These are phyloP conservation scores for Halichoeres trimaculatus DNA, from an alignment of 2,113 vertebrate genomes.

Conservation along the genomic window DNA sequence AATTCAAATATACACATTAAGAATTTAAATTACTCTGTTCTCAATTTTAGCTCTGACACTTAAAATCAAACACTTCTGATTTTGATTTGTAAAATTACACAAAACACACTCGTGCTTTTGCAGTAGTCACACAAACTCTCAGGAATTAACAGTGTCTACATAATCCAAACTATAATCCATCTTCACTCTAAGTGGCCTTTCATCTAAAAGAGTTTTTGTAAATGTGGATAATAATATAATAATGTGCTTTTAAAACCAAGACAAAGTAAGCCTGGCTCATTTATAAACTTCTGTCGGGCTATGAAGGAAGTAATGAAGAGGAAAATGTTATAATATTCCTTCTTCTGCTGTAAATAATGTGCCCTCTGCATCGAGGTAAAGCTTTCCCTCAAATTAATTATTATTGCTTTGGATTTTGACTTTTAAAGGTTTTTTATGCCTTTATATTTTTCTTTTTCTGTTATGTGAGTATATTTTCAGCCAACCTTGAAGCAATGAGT, in stretches of 20 bases:
- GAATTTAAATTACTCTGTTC: no score
- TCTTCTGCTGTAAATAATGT: conserved; percentile 6
- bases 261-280: neutral
- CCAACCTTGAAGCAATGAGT: conserved; percentile 3
- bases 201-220: conserved; percentile 12
- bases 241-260: neutral
- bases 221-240: neutral
- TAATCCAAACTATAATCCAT: neutral
- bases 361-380: neutral
- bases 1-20: no score
- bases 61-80: no score
- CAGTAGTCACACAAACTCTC: neutral
- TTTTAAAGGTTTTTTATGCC: conserved; percentile 2
- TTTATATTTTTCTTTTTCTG: conserved; percentile 9
- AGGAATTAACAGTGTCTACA: neutral
- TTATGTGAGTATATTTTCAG: neutral
- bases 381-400: neutral
- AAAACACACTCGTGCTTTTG: no score
- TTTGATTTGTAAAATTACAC: no score
- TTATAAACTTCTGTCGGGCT: conserved; percentile 3
- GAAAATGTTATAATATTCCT: conserved; percentile 16
- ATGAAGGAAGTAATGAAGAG: conserved; percentile 6
- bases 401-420: neutral
- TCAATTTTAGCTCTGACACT: no score
- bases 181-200: conserved; percentile 2